Evolutionary conservation across 2,797 vertebrate species (phyloP), one percentile per base, ranked within the genome.

Genomic region (Darevskia mixta): DNA sequence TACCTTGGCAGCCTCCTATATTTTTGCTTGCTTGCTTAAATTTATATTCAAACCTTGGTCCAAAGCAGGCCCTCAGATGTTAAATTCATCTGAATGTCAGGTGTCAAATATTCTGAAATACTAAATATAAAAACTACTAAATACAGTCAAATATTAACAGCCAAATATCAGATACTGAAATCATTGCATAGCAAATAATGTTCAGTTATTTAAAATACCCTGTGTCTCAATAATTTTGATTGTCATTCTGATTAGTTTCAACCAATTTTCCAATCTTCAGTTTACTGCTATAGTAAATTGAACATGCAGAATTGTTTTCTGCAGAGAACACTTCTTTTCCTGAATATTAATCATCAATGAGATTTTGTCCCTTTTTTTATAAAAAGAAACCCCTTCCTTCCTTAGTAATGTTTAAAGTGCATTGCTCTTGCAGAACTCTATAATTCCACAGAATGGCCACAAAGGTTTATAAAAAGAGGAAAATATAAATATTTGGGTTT

Each of bases 401-500:
- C 32, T 82, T 77, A 90, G 72, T 87, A 88, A 90, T 93, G 95
- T 91, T 93, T 88, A 92, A 89, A 0, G 0, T 88, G 67, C 66
- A 87, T 87, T 90, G 79, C 43, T 89, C 81, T 87, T 85, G 88
- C 66, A 95, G 94, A 95, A 92, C 87, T 69, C 88, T 79, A 88
- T 91, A 32, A 87, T 91, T 92, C 87, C 88, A 82, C 45, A 89
- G 93, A 96, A 95, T 81, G 89, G 13, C 49, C 90, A 77, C 87
- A 93, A 95, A 88, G 89, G 86, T 83, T 79, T 94, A 83, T 55
- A 75, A 94, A 92, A 88, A 66, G 86, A 92, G 88, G 93, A 94
- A 94, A n/a, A 90, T 0, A 0, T 87, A 89, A 90, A 90, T 80
- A 87, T 96, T 96, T 93, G 91, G 92, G 82, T 92, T 27, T 89